A percentile compares a stretch with the other conserved stretches of the same genome.
Evolutionary conservation across 1,140 invertebrate genomes (phyloP).

Genomic region (Contarinia nasturtii): DNA sequence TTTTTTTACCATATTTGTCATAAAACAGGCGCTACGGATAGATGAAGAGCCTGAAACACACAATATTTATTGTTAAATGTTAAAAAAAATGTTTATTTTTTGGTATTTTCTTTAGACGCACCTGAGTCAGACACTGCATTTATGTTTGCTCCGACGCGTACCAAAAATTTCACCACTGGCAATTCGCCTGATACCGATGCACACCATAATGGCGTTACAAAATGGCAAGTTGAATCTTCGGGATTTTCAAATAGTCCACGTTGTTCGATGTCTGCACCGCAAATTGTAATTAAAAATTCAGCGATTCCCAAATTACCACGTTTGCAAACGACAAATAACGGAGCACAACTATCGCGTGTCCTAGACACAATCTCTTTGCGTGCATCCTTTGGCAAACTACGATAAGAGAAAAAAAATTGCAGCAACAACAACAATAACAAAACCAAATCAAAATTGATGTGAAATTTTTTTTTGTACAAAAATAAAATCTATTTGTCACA

Average conservation of each 20-base stretch:
- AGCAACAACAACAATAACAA: neutral
- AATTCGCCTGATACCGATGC: conserved; percentile 74
- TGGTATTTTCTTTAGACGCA: conserved; percentile 63
- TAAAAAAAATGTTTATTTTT: neutral
- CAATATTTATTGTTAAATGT: neutral
- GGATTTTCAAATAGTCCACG: conserved; percentile 55
- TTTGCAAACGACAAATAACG: conserved; percentile 71
- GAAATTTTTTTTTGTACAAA: neutral
- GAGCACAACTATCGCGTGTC: conserved; percentile 52
- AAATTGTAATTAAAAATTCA: conserved; percentile 67
- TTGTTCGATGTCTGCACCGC: conserved; percentile 69
- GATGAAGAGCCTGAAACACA: conserved; percentile 29
- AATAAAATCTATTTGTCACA: neutral
- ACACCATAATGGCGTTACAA: conserved; percentile 82
- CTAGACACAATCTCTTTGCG: conserved; percentile 18
- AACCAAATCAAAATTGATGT: neutral
- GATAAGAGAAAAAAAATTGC: neutral
- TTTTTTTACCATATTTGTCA: conserved; percentile 81
- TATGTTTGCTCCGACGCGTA: conserved; percentile 63
- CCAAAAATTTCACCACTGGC: conserved; percentile 54
- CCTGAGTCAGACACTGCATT: conserved; percentile 70
- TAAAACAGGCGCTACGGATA: conserved; percentile 78
- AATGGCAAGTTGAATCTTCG: conserved; percentile 53
- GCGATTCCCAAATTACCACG: conserved; percentile 72
- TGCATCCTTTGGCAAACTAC: conserved; percentile 12